phyloP scores from a whole-genome alignment of 2,888 invertebrate species.

The Argyresthia albistria region DNA sequence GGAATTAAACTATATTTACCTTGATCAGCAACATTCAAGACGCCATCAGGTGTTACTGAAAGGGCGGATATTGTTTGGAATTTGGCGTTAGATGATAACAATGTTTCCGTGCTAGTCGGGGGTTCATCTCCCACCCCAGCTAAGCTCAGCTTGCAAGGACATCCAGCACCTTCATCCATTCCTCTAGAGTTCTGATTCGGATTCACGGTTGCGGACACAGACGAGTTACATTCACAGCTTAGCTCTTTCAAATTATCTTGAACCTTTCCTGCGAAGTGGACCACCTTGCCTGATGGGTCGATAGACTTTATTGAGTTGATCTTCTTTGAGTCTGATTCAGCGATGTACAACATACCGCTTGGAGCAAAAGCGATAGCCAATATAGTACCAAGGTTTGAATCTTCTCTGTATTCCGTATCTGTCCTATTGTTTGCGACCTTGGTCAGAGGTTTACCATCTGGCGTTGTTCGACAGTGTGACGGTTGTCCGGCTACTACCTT shows the following conservation, averaged over 20 bases:
- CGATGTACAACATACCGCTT: constrained; percentile 92
- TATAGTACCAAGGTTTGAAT: constrained; percentile 86
- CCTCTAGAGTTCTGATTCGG: constrained; percentile 34
- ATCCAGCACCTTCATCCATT: constrained; percentile 53
- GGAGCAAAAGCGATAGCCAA: constrained; percentile 92
- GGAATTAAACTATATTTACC: constrained; percentile 51
- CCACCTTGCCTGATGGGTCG: constrained; percentile 90
- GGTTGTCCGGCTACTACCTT: constrained; percentile 96
- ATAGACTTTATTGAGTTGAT: constrained; percentile 88
- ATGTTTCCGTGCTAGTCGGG: constrained; percentile 85
- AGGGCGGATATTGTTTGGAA: constrained; percentile 92
- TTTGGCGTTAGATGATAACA: constrained; percentile 91
- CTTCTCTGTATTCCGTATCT: constrained; percentile 71
- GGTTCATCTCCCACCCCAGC: constrained; percentile 72
- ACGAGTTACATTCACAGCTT: constrained; percentile 74
- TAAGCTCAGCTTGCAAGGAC: constrained; percentile 64
- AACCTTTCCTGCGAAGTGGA: constrained; percentile 92
- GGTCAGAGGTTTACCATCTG: constrained; percentile 51
- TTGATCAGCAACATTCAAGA: constrained; percentile 96
- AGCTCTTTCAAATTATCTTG: constrained; percentile 73
- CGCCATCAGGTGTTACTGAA: constrained; percentile 96
- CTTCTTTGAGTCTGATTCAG: constrained; percentile 92
- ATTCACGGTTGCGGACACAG: constrained; percentile 67
- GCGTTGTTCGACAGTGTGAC: constrained; percentile 83
- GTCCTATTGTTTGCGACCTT: constrained; percentile 46